These are phyloP conservation scores for Drosophila sp. DNA, from an alignment of 1,140 invertebrate genomes.

Conservation along the genomic window DNA sequence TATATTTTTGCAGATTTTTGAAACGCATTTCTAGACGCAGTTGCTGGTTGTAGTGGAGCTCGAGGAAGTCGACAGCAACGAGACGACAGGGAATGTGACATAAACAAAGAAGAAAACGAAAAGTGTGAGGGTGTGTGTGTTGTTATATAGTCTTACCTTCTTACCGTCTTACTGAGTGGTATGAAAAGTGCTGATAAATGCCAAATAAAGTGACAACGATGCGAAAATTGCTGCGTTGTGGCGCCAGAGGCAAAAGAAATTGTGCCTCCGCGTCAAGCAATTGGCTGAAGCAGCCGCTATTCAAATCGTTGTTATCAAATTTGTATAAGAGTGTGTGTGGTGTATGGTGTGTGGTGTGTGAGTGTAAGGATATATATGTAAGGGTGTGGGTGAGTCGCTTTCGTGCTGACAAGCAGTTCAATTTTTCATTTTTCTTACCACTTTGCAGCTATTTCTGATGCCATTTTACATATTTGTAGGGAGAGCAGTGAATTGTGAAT, in stretches of 20 bases:
- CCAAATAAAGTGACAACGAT: slow-evolving; percentile 80
- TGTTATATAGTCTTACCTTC: not conserved
- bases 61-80: not conserved
- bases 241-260: slow-evolving; percentile 16
- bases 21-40: slow-evolving; percentile 72
- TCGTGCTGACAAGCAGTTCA: slow-evolving; percentile 38
- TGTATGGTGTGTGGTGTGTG: slow-evolving; percentile 7
- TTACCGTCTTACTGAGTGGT: slow-evolving; percentile 15
- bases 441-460: slow-evolving; percentile 47
- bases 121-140: slow-evolving; percentile 16
- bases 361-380: slow-evolving; percentile 11
- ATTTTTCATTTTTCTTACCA: slow-evolving; percentile 37
- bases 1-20: slow-evolving; percentile 66
- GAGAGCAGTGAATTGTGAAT: slow-evolving; percentile 39
- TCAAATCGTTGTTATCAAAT: slow-evolving; percentile 67
- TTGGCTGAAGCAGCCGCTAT: slow-evolving; percentile 64
- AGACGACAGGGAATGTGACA: slow-evolving; percentile 31
- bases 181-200: slow-evolving; percentile 75
- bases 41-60: slow-evolving; percentile 3
- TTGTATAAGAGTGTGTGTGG: slow-evolving; percentile 27
- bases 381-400: slow-evolving; percentile 37
- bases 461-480: slow-evolving; percentile 58
- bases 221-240: slow-evolving; percentile 52
- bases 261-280: slow-evolving; percentile 50
- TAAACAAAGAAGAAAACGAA: slow-evolving; percentile 26